Conservation (phyloP, 37 sponge, comb jelly and placozoan species). For the Axinella damicornis region DNA sequence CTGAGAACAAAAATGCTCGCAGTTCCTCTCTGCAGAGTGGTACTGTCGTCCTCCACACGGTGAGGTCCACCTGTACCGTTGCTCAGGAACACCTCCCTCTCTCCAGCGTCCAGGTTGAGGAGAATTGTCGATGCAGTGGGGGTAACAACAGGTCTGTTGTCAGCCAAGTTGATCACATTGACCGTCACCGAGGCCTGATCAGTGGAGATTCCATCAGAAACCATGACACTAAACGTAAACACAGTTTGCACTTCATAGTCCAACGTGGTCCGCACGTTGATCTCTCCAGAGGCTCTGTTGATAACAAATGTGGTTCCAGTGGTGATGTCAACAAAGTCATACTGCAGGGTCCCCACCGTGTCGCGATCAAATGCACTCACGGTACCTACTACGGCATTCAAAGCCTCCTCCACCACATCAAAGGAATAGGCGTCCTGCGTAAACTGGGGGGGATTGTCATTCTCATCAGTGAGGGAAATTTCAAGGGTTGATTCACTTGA, state of each 20-base stretch:
- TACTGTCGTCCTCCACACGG: conserved; percentile 36
- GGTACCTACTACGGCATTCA: conserved; percentile 19
- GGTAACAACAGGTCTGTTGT: conserved; percentile 60
- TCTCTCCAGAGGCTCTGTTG: conserved; percentile 34
- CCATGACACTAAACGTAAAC: conserved; percentile 18
- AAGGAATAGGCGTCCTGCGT: conserved; percentile 25
- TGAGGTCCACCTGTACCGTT: conserved; percentile 36
- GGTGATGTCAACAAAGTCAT: conserved; percentile 13
- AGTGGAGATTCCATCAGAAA: conserved; percentile 11
- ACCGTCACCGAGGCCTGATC: conserved; percentile 43
- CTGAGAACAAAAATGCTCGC: conserved; percentile 4
- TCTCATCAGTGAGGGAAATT: conserved; percentile 44
- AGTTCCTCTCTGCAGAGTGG: conserved; percentile 1
- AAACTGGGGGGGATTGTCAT: conserved; percentile 66
- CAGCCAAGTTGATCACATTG: conserved; percentile 54
- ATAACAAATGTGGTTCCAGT: conserved; percentile 42
- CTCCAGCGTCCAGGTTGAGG: conserved; percentile 41
- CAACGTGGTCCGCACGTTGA: conserved; percentile 12
- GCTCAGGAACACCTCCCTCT: conserved; percentile 23
- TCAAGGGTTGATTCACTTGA: conserved; percentile 43
- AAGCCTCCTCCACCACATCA: conserved; percentile 39
- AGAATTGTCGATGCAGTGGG: conserved; percentile 17
- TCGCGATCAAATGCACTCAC: conserved; percentile 46
- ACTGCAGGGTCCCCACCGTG: conserved; percentile 9
- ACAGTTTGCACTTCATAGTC: conserved; percentile 12